Conservation (phyloP, 2,888 invertebrate species). For the Patella caerulea region DNA sequence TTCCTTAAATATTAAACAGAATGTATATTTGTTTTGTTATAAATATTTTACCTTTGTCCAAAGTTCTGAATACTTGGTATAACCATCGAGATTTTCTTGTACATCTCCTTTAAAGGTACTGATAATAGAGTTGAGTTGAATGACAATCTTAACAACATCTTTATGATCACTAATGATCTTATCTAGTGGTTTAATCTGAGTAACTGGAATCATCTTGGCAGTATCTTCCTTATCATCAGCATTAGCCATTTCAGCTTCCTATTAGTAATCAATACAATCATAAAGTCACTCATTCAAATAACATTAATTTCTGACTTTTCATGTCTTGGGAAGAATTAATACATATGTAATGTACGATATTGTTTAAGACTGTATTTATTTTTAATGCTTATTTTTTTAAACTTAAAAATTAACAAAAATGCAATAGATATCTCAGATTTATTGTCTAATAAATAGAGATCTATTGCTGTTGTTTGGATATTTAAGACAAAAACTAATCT, state of each 20-base stretch:
- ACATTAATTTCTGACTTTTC: too few species aligned
- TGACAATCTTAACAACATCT: constrained; percentile 83
- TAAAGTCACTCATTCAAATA: not conserved
- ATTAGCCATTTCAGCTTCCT: constrained; percentile 65
- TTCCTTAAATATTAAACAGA: too few species aligned
- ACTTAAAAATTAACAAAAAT: too few species aligned
- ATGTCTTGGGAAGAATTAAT: too few species aligned
- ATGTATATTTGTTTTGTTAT: too few species aligned
- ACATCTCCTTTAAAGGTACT: constrained; percentile 79
- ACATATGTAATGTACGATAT: too few species aligned
- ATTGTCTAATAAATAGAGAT: too few species aligned
- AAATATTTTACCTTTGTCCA: constrained; percentile 65
- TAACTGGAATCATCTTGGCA: constrained; percentile 56
- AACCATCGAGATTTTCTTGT: constrained; percentile 84
- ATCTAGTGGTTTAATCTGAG: constrained; percentile 68
- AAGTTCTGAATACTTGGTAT: constrained; percentile 84
- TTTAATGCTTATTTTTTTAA: too few species aligned
- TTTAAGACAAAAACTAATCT: too few species aligned
- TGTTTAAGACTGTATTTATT: too few species aligned
- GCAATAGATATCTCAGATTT: too few species aligned
- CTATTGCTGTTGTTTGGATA: too few species aligned
- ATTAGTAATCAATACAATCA: constrained; percentile 8
- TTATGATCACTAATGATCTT: constrained; percentile 81
- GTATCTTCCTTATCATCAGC: constrained; percentile 62
- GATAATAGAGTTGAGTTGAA: constrained; percentile 70